These are phyloP conservation scores for Enteromius mattozi DNA, from an alignment of 2,797 vertebrate genomes.

Conservation along the genomic window DNA sequence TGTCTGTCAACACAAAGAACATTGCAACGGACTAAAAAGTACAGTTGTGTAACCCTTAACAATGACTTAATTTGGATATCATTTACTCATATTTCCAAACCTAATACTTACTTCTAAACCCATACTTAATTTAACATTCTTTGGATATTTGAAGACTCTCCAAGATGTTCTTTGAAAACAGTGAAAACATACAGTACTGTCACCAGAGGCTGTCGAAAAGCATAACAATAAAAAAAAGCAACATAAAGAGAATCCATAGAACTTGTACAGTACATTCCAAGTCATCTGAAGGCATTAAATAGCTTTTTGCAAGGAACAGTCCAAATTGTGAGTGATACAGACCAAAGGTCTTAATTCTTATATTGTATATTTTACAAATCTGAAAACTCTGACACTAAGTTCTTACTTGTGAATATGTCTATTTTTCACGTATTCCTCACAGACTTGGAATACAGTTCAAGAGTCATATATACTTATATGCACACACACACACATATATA, in stretches of 20 bases:
- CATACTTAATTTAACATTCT: background rate
- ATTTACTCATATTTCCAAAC: background rate
- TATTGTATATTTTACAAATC: background rate
- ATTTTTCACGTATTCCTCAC: background rate
- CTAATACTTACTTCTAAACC: background rate
- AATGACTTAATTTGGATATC: background rate
- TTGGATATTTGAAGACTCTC: background rate
- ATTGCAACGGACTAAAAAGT: background rate
- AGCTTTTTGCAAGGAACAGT: background rate
- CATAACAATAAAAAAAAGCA: background rate
- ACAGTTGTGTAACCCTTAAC: background rate
- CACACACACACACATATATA: no score
- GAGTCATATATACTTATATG: background rate
- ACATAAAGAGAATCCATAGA: background rate
- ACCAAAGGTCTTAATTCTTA: background rate
- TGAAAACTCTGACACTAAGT: background rate
- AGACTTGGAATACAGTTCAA: background rate
- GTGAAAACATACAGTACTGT: background rate
- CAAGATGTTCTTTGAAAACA: background rate
- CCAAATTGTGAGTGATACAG: background rate
- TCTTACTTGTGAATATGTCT: background rate
- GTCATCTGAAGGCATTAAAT: background rate
- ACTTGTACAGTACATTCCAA: background rate
- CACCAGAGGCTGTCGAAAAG: background rate
- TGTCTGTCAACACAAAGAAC: slow-evolving; percentile 42